Base-by-base conservation (phyloP, 2,888 invertebrate species). In the Tinea pellionella region DNA sequence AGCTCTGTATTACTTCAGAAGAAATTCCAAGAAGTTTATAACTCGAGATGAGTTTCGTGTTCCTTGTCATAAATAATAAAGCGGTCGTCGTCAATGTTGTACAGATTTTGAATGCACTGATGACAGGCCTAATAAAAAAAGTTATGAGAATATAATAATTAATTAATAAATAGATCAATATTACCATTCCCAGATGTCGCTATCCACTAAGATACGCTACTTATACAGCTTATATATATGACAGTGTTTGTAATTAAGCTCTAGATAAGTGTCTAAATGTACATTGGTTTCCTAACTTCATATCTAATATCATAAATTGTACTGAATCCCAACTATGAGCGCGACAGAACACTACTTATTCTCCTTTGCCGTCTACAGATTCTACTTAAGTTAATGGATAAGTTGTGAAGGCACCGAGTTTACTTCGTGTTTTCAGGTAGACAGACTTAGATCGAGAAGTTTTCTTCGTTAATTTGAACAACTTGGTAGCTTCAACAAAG, bases 11-110 rank as follows among this genome's bases (percentile, higher is more conserved):
- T 87, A 87, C 86, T 87, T 83, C 85, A 86, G 82, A 83, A 85
- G 82, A 85, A 87, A 86, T 87, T 86, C 86, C 86, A 85, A 85
- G 86, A 87, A 87, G 85, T 87, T 87, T 87, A 87, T 87, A 87
- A 87, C 86, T 87, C 86, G 86, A 85, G 86, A 87, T 87, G 86
- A 87, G 86, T 86, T 87, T 83, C 84, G 85, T 86, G 86, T 86
- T 87, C 85, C 85, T 84, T 85, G 84, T 85, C 86, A 85, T 87
- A 87, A 87, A 87, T 87, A 86, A 86, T 85, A 86, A 87, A 87
- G 86, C 85, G 83, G 83, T 80, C 83, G 84, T 79, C 83, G 81
- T 83, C 84, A 82, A 83, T 78, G 75, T 79, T 78, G 81, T 80
- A 75, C 85, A 80, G 85, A 86, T 86, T 87, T 84, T 78, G 81